Evolutionary conservation across 2,888 invertebrate species (phyloP), one percentile per base, ranked within the genome.

Genomic region (Eupithecia tripunctaria): DNA sequence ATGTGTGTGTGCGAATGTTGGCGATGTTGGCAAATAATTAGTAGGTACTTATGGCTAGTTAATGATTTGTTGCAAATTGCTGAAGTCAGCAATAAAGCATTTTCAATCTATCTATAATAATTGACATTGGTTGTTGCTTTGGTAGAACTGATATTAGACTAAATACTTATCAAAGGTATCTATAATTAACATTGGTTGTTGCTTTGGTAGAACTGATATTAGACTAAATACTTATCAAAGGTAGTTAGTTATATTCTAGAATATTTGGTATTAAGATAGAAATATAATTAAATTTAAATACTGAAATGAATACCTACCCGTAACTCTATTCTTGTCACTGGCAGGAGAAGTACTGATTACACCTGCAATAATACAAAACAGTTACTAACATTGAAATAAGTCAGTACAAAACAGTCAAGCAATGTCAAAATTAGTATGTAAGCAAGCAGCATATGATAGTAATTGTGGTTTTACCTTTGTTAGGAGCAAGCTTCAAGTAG

Each of bases 401-500:
- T 56, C 8, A 56, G 25, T 25, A 25, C n/a, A 21, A 12, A 56
- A 56, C 14, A 56, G 56, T n/a, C 21, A 21, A 65, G 8, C 32
- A 62, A 25, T 25, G 56, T 25, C 3, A 25, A 56, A 56, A 14
- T 14, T 5, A 10, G 25, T 12, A 5, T 25, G 2, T n/a, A n/a
- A 51, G 47, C 21, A 10, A n/a, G 43, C 32, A 68, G 27, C 6
- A 15, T 4, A 41, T 3, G 59, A 73, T 38, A 18, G 29, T 32
- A 32, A 70, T 59, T 29, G 8, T 69, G 12, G 56, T 72, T 78
- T 80, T 89, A 93, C 94, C 91, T 89, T 92, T 93, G 79, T 89
- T 91, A 72, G 94, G 94, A 68, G 93, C 89, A 72, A 94, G 86
- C 79, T 94, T 94, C 77, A 93, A 80, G 81, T 93, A 94, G 82